Percentiles rank a stretch among this genome's conserved stretches.
These are phyloP conservation scores for Agrochola circellaris DNA, from an alignment of 2,888 invertebrate genomes.

Conservation along the genomic window DNA sequence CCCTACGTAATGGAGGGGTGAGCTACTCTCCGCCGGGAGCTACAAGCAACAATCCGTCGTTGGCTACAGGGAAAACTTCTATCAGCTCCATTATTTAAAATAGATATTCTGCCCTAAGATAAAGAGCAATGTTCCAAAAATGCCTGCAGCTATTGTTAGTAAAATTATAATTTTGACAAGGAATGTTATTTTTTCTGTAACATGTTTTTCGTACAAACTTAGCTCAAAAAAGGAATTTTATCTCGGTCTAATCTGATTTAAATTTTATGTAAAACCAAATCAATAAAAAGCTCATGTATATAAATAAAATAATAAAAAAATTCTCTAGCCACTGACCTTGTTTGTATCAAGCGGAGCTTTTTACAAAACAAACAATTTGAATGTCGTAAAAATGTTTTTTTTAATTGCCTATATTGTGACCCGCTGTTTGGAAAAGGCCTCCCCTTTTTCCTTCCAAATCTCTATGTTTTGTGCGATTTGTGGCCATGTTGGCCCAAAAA, in stretches of 20 bases:
- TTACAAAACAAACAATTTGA: not conserved
- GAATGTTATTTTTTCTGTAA: not conserved
- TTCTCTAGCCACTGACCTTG: constrained; percentile 11
- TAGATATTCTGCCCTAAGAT: not conserved
- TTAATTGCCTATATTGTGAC: too few relatives aligned
- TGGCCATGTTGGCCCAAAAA: too few relatives aligned
- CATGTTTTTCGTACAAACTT: constrained; percentile 26
- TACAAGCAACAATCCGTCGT: constrained; percentile 17
- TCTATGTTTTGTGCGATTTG: too few relatives aligned
- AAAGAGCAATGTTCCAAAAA: constrained; percentile 22
- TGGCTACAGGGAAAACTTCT: not conserved
- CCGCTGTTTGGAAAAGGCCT: too few relatives aligned
- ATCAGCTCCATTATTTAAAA: constrained; percentile 2
- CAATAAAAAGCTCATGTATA: constrained; percentile 31
- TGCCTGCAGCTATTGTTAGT: constrained; percentile 21
- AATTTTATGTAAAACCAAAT: constrained; percentile 46
- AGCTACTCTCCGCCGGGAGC: not conserved
- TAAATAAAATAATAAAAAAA: constrained; percentile 27
- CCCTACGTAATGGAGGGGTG: not conserved
- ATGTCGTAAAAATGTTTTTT: not conserved
- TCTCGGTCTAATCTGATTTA: constrained; percentile 20
- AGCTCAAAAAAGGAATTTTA: constrained; percentile 30
- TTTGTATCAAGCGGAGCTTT: constrained; percentile 9
- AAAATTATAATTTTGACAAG: constrained; percentile 4
- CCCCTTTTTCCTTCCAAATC: too few relatives aligned